A percentile compares a stretch with the other conserved stretches of the same genome.
Conservation (phyloP, 35 echinoderm and acorn worm species). For the Amphiura filiformis region DNA sequence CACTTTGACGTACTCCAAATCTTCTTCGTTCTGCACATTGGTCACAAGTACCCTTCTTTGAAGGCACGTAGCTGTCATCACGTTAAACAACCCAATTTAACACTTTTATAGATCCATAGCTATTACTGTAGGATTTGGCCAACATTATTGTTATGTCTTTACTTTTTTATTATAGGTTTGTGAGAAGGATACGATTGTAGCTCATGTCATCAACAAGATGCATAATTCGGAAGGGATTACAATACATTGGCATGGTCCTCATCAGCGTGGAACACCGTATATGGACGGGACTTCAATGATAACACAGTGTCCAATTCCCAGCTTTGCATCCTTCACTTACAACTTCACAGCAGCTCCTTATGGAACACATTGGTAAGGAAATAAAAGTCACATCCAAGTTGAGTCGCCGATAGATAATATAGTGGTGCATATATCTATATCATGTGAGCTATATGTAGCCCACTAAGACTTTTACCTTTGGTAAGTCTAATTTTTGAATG, state of each 20-base stretch:
- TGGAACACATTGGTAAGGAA: slow-evolving; percentile 56
- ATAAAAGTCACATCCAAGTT: slow-evolving; percentile 27
- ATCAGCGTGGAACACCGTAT: slow-evolving; percentile 47
- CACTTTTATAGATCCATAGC: too few species aligned
- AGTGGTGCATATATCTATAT: too few species aligned
- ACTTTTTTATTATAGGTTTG: slow-evolving; percentile 49
- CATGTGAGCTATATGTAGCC: too few species aligned
- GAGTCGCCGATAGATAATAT: slow-evolving; percentile 30
- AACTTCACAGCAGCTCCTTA: slow-evolving; percentile 41
- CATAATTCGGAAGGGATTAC: slow-evolving; percentile 49
- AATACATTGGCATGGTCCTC: slow-evolving; percentile 76
- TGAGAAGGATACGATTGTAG: slow-evolving; percentile 53
- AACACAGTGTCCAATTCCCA: slow-evolving; percentile 71
- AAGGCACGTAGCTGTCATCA: too few species aligned
- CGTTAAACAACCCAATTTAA: too few species aligned
- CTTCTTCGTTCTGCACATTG: too few species aligned
- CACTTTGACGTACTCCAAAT: too few species aligned
- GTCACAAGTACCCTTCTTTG: too few species aligned
- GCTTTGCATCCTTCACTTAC: slow-evolving; percentile 51
- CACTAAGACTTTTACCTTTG: too few species aligned
- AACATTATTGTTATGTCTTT: too few species aligned
- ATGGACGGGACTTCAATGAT: slow-evolving; percentile 73
- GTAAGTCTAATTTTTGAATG: too few species aligned
- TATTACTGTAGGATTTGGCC: too few species aligned
- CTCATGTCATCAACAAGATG: slow-evolving; percentile 44